These are phyloP conservation scores for Acanthopagrus latus DNA, from an alignment of 2,797 vertebrate species.

Conservation along the genomic window DNA sequence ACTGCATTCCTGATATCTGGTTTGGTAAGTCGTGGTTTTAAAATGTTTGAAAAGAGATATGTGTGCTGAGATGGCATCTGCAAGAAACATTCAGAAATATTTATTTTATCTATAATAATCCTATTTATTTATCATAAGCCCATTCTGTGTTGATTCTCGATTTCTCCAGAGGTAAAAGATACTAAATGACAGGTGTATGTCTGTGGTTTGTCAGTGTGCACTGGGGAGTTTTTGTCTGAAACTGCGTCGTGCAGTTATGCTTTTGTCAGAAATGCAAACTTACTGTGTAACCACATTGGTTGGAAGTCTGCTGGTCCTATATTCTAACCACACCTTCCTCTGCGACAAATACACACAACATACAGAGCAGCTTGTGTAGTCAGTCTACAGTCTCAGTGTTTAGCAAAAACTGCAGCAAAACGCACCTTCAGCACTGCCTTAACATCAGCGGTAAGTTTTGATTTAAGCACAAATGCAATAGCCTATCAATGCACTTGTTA, in stretches of 20 bases:
- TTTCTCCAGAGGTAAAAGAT: background rate
- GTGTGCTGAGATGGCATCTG: too few species aligned
- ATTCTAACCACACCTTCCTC: slow-evolving; percentile 9
- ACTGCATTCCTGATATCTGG: too few species aligned
- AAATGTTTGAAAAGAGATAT: too few species aligned
- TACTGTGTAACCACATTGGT: too few species aligned
- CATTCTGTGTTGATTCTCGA: background rate
- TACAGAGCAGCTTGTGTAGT: background rate
- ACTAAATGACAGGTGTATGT: background rate
- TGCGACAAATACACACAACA: background rate
- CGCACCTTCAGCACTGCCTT: background rate
- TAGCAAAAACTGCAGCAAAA: background rate
- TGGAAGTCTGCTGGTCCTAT: too few species aligned
- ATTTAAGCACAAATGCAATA: background rate
- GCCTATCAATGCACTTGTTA: background rate
- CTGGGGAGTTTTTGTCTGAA: too few species aligned
- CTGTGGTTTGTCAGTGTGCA: background rate
- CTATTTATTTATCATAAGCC: background rate
- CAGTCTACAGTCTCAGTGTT: too few species aligned
- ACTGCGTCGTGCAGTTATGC: background rate
- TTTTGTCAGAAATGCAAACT: background rate
- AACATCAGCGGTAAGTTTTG: slow-evolving; percentile 37
- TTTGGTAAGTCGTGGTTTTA: too few species aligned
- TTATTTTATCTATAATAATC: too few species aligned
- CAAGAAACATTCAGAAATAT: too few species aligned